A percentile compares a stretch with the other conserved stretches of the same genome.
Conservation (phyloP, 2,113 vertebrate genomes). For the Centropristis striata region DNA sequence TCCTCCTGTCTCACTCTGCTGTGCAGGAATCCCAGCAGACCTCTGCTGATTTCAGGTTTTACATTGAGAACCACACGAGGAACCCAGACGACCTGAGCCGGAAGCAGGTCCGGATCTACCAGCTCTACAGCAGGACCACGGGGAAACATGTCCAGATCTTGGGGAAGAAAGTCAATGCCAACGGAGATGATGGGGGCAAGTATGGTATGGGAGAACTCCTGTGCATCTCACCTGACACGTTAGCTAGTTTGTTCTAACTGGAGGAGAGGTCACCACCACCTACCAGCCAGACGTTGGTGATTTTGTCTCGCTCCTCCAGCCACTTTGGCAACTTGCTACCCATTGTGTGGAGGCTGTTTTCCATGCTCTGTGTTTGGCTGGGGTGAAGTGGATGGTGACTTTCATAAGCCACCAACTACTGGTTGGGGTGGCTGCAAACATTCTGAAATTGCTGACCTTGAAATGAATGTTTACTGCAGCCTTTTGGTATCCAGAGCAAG, state of each 20-base stretch:
- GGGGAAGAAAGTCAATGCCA: slow-evolving; percentile 88
- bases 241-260: slow-evolving; percentile 14
- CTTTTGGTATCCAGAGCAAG: slow-evolving; percentile 29
- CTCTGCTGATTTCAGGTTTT: slow-evolving; percentile 85
- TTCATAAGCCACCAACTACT: slow-evolving; percentile 32
- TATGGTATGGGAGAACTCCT: slow-evolving; percentile 86
- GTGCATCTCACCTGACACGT: slow-evolving; percentile 75
- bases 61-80: slow-evolving; percentile 88
- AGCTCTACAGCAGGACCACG: slow-evolving; percentile 88
- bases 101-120: slow-evolving; percentile 88
- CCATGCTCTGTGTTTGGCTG: slow-evolving; percentile 26
- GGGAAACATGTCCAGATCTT: slow-evolving; percentile 88
- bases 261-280: slow-evolving; percentile 1
- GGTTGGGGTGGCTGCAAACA: slow-evolving; percentile 24
- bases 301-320: not conserved
- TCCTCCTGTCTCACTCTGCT: slow-evolving; percentile 31
- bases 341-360: slow-evolving; percentile 27
- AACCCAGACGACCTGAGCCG: slow-evolving; percentile 87
- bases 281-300: not conserved
- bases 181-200: slow-evolving; percentile 90
- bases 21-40: slow-evolving; percentile 86
- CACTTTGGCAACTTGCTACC: slow-evolving; percentile 4
- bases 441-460: slow-evolving; percentile 26
- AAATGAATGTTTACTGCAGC: slow-evolving; percentile 29
- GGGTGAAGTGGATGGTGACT: slow-evolving; percentile 21